Percentiles rank a stretch among this genome's conserved stretches.
These are phyloP conservation scores for Trichomycterus rosablanca DNA, from an alignment of 2,113 vertebrate genomes.

Conservation along the genomic window DNA sequence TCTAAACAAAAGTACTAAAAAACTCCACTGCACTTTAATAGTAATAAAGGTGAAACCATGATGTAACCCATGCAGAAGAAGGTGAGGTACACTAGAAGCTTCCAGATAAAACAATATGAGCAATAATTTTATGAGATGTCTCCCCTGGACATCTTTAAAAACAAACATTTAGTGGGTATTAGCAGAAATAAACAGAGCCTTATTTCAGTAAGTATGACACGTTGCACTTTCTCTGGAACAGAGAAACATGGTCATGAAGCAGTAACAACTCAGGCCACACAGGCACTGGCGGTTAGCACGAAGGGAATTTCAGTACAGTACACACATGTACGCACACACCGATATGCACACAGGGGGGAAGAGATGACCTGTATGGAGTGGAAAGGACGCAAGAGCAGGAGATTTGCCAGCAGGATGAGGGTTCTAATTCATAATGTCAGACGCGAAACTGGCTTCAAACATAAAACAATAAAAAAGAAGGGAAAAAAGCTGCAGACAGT, in stretches of 20 bases:
- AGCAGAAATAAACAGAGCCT: slow-evolving; percentile 66
- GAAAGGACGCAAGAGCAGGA: no score
- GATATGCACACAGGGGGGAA: slow-evolving; percentile 37
- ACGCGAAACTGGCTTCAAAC: no score
- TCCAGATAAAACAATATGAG: slow-evolving; percentile 56
- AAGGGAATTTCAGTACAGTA: slow-evolving; percentile 44
- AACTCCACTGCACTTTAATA: slow-evolving; percentile 8
- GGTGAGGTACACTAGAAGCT: slow-evolving; percentile 52
- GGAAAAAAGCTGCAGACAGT: no score
- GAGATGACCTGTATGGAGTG: not conserved
- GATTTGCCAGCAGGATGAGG: no score
- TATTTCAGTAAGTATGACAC: slow-evolving; percentile 68
- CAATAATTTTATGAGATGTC: slow-evolving; percentile 58
- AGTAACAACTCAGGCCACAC: slow-evolving; percentile 70
- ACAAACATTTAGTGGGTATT: slow-evolving; percentile 58
- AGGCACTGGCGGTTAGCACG: slow-evolving; percentile 41
- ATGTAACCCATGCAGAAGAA: slow-evolving; percentile 8
- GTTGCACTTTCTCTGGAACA: slow-evolving; percentile 64
- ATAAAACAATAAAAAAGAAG: no score
- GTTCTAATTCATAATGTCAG: no score
- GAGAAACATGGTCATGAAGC: slow-evolving; percentile 55
- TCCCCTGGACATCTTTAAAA: slow-evolving; percentile 68
- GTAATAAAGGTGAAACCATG: slow-evolving; percentile 24
- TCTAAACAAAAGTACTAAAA: slow-evolving; percentile 19
- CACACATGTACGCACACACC: slow-evolving; percentile 38